Conservation (phyloP, 1,140 invertebrate species). For the Tenebrio molitor region DNA sequence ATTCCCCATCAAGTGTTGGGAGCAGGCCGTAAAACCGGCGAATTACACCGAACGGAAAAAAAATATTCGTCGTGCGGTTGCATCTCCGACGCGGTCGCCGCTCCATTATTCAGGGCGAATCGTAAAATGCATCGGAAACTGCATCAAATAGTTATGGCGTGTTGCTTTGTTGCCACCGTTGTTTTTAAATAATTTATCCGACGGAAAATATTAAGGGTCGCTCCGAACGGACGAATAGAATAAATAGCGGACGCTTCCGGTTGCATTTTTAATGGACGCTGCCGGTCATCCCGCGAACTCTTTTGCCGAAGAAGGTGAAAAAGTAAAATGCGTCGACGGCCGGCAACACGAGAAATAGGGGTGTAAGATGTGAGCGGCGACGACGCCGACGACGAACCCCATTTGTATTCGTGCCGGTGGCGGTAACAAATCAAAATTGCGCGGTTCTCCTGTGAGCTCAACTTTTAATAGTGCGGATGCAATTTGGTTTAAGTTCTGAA, state of each 20-base stretch:
- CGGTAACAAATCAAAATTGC: constrained; percentile 21
- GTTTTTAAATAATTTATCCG: constrained; percentile 14
- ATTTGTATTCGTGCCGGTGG: constrained; percentile 6
- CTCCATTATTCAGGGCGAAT: neutral
- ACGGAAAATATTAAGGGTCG: too few relatives aligned
- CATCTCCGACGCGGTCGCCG: neutral
- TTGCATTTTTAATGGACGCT: too few relatives aligned
- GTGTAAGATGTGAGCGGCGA: too few relatives aligned
- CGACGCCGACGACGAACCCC: too few relatives aligned
- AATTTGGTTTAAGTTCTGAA: constrained; percentile 10
- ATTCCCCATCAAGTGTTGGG: constrained; percentile 49
- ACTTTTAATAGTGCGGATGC: constrained; percentile 25
- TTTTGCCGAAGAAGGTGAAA: too few relatives aligned
- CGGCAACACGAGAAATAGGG: too few relatives aligned
- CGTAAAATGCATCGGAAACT: constrained; percentile 20
- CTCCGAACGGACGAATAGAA: too few relatives aligned
- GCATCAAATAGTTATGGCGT: constrained; percentile 21
- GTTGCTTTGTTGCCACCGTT: constrained; percentile 6
- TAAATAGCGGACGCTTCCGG: too few relatives aligned
- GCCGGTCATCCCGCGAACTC: too few relatives aligned
- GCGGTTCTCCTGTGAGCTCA: neutral
- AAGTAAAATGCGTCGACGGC: too few relatives aligned
- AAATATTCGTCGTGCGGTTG: constrained; percentile 19
- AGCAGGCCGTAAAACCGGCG: constrained; percentile 48
- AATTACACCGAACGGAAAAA: constrained; percentile 39